A percentile compares a stretch with the other conserved stretches of the same genome.
Conservation (phyloP, 2,888 invertebrate genomes). For the Anthophora plumipes region DNA sequence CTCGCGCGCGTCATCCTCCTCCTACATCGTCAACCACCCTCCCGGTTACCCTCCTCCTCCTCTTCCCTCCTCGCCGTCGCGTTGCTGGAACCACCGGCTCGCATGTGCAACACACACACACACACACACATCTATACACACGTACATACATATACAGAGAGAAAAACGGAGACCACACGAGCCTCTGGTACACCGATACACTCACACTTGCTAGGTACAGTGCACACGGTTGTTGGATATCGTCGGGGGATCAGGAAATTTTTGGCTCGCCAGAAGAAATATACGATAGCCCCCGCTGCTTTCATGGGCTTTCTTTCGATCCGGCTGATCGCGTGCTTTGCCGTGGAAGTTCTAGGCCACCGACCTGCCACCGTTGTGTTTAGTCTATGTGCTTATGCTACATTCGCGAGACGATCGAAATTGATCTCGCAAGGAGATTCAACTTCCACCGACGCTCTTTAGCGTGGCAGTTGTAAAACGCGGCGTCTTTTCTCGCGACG, state of each 20-base stretch:
- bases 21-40: too few relatives aligned
- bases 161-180: constrained; percentile 44
- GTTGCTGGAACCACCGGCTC: constrained; percentile 28
- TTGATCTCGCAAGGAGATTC: too few relatives aligned
- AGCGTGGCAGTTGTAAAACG: too few relatives aligned
- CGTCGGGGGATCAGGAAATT: constrained; percentile 66
- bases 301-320: constrained; percentile 19
- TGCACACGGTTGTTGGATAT: constrained; percentile 66
- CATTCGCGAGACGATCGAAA: not conserved
- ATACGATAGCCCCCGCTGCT: constrained; percentile 17
- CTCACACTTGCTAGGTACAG: constrained; percentile 42
- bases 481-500: too few relatives aligned
- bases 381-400: not conserved
- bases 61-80: not conserved
- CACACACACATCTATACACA: too few relatives aligned
- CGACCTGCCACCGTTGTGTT: constrained; percentile 29
- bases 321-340: constrained; percentile 9
- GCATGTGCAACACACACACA: constrained; percentile 33
- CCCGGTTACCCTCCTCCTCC: not conserved
- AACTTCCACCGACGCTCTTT: too few relatives aligned
- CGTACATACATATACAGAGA: too few relatives aligned
- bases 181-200: constrained; percentile 48
- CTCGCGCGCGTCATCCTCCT: constrained; percentile 6
- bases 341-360: constrained; percentile 30
- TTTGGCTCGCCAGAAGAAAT: constrained; percentile 59